phyloP scores from a whole-genome alignment of 2,113 vertebrate genomes.

The Clupea harengus region DNA sequence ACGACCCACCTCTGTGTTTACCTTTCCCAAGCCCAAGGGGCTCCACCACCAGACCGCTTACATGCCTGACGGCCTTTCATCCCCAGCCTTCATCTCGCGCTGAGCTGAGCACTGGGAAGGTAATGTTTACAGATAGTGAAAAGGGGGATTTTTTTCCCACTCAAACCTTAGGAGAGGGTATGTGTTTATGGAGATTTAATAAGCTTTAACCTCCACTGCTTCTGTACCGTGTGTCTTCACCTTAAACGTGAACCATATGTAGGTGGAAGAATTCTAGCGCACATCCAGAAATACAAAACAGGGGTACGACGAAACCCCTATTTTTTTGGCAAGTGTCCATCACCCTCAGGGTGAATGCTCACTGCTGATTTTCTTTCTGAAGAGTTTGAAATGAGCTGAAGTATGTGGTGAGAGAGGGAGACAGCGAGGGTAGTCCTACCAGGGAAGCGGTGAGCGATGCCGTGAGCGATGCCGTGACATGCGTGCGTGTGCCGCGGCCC shows the following conservation, averaged over 20 bases:
- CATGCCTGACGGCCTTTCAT: not conserved
- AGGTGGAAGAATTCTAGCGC: constrained; percentile 14
- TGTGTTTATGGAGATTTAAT: constrained; percentile 23
- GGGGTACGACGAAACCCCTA: constrained; percentile 1
- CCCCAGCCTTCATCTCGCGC: not conserved
- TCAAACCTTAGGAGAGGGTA: constrained; percentile 19
- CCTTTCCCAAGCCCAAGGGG: not conserved
- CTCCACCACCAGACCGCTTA: not conserved
- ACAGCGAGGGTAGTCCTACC: not conserved
- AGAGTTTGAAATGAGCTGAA: constrained; percentile 28
- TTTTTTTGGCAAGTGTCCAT: constrained; percentile 18
- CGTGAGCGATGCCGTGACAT: constrained; percentile 13
- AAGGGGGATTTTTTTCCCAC: not conserved
- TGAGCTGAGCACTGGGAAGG: not conserved
- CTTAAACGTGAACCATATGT: constrained; percentile 35
- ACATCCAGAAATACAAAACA: constrained; percentile 32
- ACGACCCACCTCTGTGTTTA: not conserved
- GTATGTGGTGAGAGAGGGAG: constrained; percentile 11
- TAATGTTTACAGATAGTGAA: not conserved
- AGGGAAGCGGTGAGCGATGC: constrained; percentile 22
- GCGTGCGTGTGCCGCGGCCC: not conserved
- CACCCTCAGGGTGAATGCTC: constrained; percentile 20
- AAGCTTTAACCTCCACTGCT: constrained; percentile 1
- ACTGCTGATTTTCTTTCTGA: constrained; percentile 34
- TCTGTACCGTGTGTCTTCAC: constrained; percentile 31